Evolutionary conservation across 1,140 invertebrate genomes (phyloP).

Genomic region (Drosophila ironensis): DNA sequence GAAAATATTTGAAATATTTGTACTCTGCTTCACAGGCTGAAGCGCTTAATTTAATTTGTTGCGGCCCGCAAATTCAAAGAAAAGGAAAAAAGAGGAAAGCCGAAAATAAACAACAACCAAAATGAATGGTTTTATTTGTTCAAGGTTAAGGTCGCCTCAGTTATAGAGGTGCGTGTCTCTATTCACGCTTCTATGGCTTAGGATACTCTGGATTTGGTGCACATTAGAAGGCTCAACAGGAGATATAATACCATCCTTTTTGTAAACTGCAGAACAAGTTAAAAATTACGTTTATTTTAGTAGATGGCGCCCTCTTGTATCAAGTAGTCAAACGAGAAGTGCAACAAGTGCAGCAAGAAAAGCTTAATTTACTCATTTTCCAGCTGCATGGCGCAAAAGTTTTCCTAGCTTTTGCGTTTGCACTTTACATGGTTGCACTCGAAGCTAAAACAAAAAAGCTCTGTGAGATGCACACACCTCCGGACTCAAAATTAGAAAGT

Average conservation of each 20-base stretch:
- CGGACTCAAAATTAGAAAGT: constrained; percentile 2
- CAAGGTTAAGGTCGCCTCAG: constrained; percentile 46
- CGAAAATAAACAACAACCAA: constrained; percentile 32
- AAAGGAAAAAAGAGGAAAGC: constrained; percentile 3
- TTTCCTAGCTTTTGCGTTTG: constrained; percentile 31
- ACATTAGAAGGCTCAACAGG: too few species aligned
- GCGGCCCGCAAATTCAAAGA: constrained; percentile 21
- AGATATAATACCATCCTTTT: too few species aligned
- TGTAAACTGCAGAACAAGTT: too few species aligned
- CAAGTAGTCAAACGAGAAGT: neutral
- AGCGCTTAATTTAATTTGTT: constrained; percentile 51
- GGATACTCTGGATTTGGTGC: neutral
- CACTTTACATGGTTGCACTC: constrained; percentile 35
- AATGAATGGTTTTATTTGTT: constrained; percentile 37
- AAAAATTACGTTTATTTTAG: too few species aligned
- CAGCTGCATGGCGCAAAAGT: constrained; percentile 29
- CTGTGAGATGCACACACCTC: too few species aligned
- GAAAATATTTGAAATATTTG: constrained; percentile 41
- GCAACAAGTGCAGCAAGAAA: constrained; percentile 4
- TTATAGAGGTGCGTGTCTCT: neutral
- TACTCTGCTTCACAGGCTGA: neutral
- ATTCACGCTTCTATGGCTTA: neutral
- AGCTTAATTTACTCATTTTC: constrained; percentile 6
- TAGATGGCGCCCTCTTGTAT: neutral
- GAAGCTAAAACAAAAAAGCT: constrained; percentile 32